These are phyloP conservation scores for Leptopilina drosophilae DNA, from an alignment of 2,888 invertebrate genomes.

Conservation along the genomic window DNA sequence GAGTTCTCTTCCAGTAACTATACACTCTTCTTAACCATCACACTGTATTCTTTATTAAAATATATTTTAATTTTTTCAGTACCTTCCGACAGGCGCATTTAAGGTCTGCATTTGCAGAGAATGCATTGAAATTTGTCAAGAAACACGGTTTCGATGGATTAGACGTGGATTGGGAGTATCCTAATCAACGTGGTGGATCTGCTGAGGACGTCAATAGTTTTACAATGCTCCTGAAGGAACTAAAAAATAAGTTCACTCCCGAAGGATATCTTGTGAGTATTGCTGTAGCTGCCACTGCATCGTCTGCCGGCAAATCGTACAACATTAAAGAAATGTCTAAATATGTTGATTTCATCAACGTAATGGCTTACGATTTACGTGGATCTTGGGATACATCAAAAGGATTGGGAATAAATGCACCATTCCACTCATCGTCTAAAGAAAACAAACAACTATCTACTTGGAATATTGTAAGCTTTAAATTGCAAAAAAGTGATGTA, in stretches of 20 bases:
- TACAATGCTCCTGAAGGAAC: conserved; percentile 79
- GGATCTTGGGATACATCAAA: conserved; percentile 81
- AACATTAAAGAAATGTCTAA: conserved; percentile 79
- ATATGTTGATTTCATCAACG: conserved; percentile 83
- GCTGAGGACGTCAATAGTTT: conserved; percentile 78
- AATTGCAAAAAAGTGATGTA: not conserved
- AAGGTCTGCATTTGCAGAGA: conserved; percentile 80
- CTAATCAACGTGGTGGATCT: conserved; percentile 79
- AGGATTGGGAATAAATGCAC: conserved; percentile 83
- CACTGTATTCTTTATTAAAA: too few species aligned
- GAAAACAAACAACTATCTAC: conserved; percentile 48
- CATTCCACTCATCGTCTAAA: conserved; percentile 78
- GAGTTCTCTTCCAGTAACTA: too few species aligned
- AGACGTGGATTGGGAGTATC: conserved; percentile 87
- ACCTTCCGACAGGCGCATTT: conserved; percentile 60
- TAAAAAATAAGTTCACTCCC: conserved; percentile 79
- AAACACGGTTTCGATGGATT: conserved; percentile 84
- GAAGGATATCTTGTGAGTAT: conserved; percentile 69
- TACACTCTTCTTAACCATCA: too few species aligned
- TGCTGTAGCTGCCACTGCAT: conserved; percentile 79
- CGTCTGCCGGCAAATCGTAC: conserved; percentile 79
- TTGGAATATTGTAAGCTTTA: conserved; percentile 74
- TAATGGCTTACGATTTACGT: conserved; percentile 88
- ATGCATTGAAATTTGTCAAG: conserved; percentile 79
- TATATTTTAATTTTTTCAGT: conserved; percentile 7